Evolutionary conservation across 2,888 invertebrate species (phyloP).

Genomic region (Nyleta sp.): DNA sequence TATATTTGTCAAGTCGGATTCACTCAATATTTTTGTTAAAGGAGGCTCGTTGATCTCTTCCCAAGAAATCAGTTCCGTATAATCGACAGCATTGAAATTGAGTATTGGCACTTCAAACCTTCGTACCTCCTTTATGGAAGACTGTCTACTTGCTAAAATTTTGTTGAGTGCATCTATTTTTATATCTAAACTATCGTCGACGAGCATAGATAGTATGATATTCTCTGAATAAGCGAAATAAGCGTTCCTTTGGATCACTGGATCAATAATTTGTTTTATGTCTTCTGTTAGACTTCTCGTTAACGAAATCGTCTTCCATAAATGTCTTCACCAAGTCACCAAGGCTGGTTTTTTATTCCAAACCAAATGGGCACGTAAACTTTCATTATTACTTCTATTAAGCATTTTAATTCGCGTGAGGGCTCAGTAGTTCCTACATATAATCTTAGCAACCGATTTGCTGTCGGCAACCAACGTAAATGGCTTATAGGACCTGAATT

Average conservation of each 20-base stretch:
- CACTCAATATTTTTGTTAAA: neutral
- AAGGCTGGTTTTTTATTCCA: slow-evolving; percentile 50
- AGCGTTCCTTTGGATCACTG: slow-evolving; percentile 18
- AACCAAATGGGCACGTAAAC: slow-evolving; percentile 66
- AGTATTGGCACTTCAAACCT: slow-evolving; percentile 19
- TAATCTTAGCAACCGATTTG: slow-evolving; percentile 17
- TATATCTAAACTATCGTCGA: slow-evolving; percentile 14
- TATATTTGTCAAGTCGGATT: slow-evolving; percentile 4
- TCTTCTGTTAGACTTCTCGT: slow-evolving; percentile 42
- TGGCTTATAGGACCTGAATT: slow-evolving; percentile 24
- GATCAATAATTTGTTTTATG: slow-evolving; percentile 15
- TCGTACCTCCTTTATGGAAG: slow-evolving; percentile 2
- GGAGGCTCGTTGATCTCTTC: slow-evolving; percentile 8
- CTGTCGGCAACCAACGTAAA: slow-evolving; percentile 11
- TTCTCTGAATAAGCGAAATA: slow-evolving; percentile 37
- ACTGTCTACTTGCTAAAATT: slow-evolving; percentile 7
- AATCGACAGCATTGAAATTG: slow-evolving; percentile 18
- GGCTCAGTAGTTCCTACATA: slow-evolving; percentile 27
- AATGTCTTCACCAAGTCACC: slow-evolving; percentile 36
- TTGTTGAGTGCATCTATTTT: slow-evolving; percentile 22
- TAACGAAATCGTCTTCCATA: slow-evolving; percentile 31
- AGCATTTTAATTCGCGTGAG: slow-evolving; percentile 8
- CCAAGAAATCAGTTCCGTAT: slow-evolving; percentile 26
- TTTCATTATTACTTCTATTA: slow-evolving; percentile 49
- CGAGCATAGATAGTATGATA: slow-evolving; percentile 24